phyloP scores from a whole-genome alignment of 2,113 vertebrate species.

The Zeus faber region DNA sequence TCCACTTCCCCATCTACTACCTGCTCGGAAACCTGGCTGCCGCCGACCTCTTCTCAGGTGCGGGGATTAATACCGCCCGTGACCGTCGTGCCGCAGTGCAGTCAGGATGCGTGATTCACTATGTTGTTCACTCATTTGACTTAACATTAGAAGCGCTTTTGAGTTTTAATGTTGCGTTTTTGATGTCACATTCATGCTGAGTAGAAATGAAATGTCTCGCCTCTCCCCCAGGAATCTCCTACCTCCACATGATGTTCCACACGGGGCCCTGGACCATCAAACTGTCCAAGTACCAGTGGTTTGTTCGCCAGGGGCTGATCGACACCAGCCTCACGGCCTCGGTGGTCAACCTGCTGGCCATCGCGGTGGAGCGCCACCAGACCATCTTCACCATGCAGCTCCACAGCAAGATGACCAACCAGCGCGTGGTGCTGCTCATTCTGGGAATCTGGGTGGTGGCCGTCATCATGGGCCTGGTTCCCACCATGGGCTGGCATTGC shows the following conservation, averaged over 20 bases:
- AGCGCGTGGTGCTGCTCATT: slow-evolving; percentile 87
- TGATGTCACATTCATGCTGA: too few species aligned
- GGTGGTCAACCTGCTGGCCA: slow-evolving; percentile 88
- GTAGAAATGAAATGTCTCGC: too few species aligned
- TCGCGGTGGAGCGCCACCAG: slow-evolving; percentile 92
- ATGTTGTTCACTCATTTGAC: too few species aligned
- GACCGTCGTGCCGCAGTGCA: too few species aligned
- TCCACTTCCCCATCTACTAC: slow-evolving; percentile 96
- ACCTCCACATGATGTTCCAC: slow-evolving; percentile 93
- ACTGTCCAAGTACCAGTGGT: slow-evolving; percentile 82
- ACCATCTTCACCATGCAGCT: slow-evolving; percentile 94
- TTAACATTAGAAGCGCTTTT: too few species aligned
- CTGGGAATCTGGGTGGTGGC: slow-evolving; percentile 87
- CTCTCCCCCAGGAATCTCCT: slow-evolving; percentile 79
- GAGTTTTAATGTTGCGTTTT: too few species aligned
- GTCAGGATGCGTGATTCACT: too few species aligned
- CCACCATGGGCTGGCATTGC: slow-evolving; percentile 94
- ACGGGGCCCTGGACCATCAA: slow-evolving; percentile 91
- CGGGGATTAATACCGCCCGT: too few species aligned
- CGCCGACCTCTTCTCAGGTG: slow-evolving; percentile 89
- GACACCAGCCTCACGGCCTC: slow-evolving; percentile 94
- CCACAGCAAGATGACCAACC: slow-evolving; percentile 91
- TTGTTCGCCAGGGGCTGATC: slow-evolving; percentile 90
- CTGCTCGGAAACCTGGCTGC: slow-evolving; percentile 91
- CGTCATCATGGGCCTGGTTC: slow-evolving; percentile 90